Base-by-base conservation (phyloP, 2,888 invertebrate species). In the Troides helena region DNA sequence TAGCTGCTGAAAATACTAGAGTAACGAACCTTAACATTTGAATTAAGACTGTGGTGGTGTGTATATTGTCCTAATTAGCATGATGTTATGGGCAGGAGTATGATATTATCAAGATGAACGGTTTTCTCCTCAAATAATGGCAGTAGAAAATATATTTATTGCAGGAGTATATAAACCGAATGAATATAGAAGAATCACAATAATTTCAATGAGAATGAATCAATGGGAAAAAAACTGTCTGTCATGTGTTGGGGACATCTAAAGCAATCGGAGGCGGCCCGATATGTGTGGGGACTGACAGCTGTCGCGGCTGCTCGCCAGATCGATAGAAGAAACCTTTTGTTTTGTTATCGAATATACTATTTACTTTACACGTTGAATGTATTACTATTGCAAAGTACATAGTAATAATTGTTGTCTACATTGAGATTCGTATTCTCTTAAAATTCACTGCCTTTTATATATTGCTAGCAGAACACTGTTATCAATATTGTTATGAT, bases 301-400 rank as follows among this genome's bases (percentile, higher is more conserved):
- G 62, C 12, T 62, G 62, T 62, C 62, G 43, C 39, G 23, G 50
- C 43, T 62, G 62, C 50, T 62, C 50, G 62, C 23, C 57, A 43
- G 36, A 18, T 46, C 62, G 62, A 62, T 21, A n/a, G 17, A 62
- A 50, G n/a, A 62, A 46, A 21, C 12, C 46, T 62, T 18, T 62
- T 46, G 23, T 62, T 61, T 43, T 62, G 21, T 46, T 46, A 12
- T 50, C 14, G 17, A 17, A 62, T 12, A 25, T 18, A 14, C 23
- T 46, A 21, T 46, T 25, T 62, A 25, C 18, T 62, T 46, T n/a
- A 39, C 21, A 23, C 46, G 23, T 17, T 17, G n/a, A 53, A 56
- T 56, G 12, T 23, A 57, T 10, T 25, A 21, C 6, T 10, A 56
- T 7, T 8, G n/a, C 2, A 56, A 56, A 14, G 46, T 46, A 14